Conservation (phyloP, 2,113 vertebrate species). For the Seriola aureovittata region DNA sequence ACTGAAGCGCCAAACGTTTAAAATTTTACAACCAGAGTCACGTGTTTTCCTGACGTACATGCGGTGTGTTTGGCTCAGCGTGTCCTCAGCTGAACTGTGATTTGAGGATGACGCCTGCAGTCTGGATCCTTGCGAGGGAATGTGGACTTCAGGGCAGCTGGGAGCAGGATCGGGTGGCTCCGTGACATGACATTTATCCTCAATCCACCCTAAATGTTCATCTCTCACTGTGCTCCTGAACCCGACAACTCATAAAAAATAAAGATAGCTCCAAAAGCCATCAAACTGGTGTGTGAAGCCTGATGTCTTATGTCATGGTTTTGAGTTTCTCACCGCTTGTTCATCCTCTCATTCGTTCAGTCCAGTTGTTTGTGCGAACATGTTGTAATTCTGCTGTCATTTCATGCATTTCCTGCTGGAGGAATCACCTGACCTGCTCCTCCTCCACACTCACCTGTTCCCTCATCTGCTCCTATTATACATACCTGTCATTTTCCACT, state of each 20-base stretch:
- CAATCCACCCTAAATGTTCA: constrained; percentile 19
- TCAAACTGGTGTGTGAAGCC: background rate
- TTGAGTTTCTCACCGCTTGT: too few species aligned
- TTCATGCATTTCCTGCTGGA: too few species aligned
- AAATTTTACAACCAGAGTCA: background rate
- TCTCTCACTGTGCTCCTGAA: background rate
- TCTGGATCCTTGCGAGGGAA: constrained; percentile 21
- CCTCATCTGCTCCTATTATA: too few species aligned
- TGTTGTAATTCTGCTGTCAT: too few species aligned
- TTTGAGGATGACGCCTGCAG: constrained; percentile 15
- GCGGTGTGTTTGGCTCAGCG: background rate
- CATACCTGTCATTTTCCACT: too few species aligned
- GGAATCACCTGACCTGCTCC: too few species aligned
- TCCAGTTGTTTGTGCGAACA: too few species aligned
- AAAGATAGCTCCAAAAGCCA: constrained; percentile 1
- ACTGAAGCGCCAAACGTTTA: too few species aligned
- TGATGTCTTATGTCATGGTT: background rate
- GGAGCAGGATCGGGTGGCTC: constrained; percentile 29
- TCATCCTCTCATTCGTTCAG: too few species aligned
- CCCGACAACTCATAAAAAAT: constrained; percentile 29
- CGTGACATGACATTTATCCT: constrained; percentile 11
- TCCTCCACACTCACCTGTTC: too few species aligned
- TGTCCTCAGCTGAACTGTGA: constrained; percentile 57
- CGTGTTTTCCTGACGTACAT: constrained; percentile 12
- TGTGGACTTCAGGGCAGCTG: constrained; percentile 24